Evolutionary conservation across 2,113 vertebrate genomes (phyloP).

Genomic region (Brachypteracias leptosomus): DNA sequence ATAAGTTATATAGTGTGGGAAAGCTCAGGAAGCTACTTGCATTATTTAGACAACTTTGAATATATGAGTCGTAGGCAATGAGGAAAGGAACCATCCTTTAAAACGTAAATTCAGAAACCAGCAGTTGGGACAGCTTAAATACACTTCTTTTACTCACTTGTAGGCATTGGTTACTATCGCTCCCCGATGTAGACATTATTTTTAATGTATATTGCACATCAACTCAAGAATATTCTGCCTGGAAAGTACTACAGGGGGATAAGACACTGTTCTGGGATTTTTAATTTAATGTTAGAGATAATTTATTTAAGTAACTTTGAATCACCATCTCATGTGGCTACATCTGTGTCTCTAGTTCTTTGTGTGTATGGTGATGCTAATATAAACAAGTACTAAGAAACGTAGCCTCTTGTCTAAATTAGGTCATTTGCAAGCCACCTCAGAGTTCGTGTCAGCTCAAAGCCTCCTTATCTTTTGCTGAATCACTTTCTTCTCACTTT

Average conservation of each 20-base stretch:
- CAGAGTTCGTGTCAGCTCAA: slow-evolving; percentile 56
- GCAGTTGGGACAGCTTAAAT: background rate
- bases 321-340: background rate
- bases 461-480: slow-evolving; percentile 52
- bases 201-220: background rate
- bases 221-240: background rate
- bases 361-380: too few relatives aligned
- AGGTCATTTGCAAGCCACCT: slow-evolving; percentile 56
- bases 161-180: background rate
- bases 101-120: background rate
- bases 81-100: background rate
- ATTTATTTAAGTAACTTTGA: background rate
- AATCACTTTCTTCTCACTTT: slow-evolving; percentile 69
- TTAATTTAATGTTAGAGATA: background rate
- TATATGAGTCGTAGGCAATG: background rate
- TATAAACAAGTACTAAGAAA: background rate
- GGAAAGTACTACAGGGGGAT: background rate
- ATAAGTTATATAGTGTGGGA: background rate
- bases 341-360: background rate
- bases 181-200: background rate
- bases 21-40: background rate
- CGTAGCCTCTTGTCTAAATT: background rate
- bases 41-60: background rate
- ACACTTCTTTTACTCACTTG: background rate
- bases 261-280: background rate